phyloP scores from a whole-genome alignment of 2,113 vertebrate species.

The Scomber japonicus region DNA sequence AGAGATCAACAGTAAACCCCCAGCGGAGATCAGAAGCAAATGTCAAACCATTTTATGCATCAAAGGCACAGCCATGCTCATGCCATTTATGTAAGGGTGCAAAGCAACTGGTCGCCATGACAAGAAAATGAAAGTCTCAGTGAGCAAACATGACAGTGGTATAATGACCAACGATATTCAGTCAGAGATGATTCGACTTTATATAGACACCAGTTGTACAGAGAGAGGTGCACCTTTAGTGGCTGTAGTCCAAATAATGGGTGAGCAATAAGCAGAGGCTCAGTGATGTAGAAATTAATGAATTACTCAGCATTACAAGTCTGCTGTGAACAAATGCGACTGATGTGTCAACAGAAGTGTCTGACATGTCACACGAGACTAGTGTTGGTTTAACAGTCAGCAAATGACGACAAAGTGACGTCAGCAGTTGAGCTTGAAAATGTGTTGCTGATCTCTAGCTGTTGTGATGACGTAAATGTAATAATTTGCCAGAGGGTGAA shows the following conservation, averaged over 20 bases:
- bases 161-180: constrained; percentile 39
- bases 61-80: constrained; percentile 69
- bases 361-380: background rate
- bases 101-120: constrained; percentile 47
- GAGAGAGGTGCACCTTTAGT: constrained; percentile 22
- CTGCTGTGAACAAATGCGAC: constrained; percentile 17
- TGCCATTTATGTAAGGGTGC: constrained; percentile 68
- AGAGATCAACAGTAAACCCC: constrained; percentile 70
- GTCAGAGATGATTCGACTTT: constrained; percentile 20
- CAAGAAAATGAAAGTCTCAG: constrained; percentile 28
- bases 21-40: constrained; percentile 78
- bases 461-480: background rate
- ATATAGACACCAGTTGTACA: background rate
- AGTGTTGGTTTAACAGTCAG: background rate
- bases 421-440: too few species aligned
- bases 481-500: background rate
- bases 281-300: background rate
- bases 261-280: background rate
- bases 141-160: constrained; percentile 51
- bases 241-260: constrained; percentile 10
- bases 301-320: constrained; percentile 17
- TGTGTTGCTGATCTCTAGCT: background rate
- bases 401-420: too few species aligned
- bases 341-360: constrained; percentile 20
- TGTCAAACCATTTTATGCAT: constrained; percentile 81